Base-by-base conservation (phyloP, 2,888 invertebrate species). In the Sympetrum striolatum region DNA sequence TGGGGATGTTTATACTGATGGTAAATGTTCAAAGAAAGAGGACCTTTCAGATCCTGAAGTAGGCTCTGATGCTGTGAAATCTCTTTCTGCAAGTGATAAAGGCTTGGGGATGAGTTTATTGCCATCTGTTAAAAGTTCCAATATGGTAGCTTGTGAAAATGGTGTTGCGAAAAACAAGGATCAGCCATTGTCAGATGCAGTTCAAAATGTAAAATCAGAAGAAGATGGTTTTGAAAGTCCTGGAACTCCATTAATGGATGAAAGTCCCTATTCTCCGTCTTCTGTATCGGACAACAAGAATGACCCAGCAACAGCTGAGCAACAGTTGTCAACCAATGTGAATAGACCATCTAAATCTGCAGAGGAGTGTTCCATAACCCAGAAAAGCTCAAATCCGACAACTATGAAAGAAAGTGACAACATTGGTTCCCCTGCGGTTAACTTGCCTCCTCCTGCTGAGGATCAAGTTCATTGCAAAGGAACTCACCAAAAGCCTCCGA, bases 351-450 rank as follows among this genome's bases (percentile, higher is more conserved):
- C 86, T 35, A 86, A 86, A 86, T 15, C 60, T 22, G 86, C 22
- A 60, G 86, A 86, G 35, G n/a, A 58, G 37, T 86, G 60, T 60
- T 22, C 37, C 4, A 10, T 31, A 15, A 25, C 10, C 31, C 12
- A 73, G 10, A 73, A 2, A 8, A 31, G 31, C 73, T 73, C 73
- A 31, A 31, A 31, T 25, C 25, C 35, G 91, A 91, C 18, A 91
- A 91, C 35, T 91, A 90, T 25, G 90, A 90, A n/a, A n/a, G 91
- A 86, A 44, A 91, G 53, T 58, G 39, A 12, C 25, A 90, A 90
- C 81, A 0, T 90, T 92, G 8, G 81, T 91, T 48, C 91, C 92
- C 37, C 93, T 93, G n/a, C 92, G 92, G 15, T 18, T 18, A 53
- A 53, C 6, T 44, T 44, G 53, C 15, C 18, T 18, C 18, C 53